A percentile compares a stretch with the other conserved stretches of the same genome.
phyloP scores from a whole-genome alignment of 2,888 invertebrate species.

The Eilema sororculum region DNA sequence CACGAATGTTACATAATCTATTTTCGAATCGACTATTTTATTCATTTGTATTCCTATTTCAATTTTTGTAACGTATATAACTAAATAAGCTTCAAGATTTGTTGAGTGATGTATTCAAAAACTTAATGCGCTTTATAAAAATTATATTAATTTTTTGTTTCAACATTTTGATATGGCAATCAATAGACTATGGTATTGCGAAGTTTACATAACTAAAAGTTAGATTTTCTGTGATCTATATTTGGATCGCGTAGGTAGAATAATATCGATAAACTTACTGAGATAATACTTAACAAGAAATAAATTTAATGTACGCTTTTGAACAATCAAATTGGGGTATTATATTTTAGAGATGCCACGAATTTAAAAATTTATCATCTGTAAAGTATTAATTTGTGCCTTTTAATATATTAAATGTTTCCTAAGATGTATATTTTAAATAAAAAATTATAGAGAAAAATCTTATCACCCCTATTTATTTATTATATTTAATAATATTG shows the following conservation, averaged over 20 bases:
- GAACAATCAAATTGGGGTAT: not conserved
- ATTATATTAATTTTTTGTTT: not conserved
- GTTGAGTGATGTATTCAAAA: not conserved
- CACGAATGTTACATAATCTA: no score
- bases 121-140: not conserved
- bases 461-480: no score
- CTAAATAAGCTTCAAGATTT: no score
- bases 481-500: no score
- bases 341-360: not conserved
- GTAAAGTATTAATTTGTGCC: not conserved
- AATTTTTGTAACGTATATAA: not conserved
- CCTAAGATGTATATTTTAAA: not conserved
- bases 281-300: not conserved
- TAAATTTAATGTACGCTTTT: not conserved
- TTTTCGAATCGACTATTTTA: not conserved
- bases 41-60: not conserved
- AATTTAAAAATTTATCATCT: not conserved
- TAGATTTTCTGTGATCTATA: not conserved
- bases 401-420: not conserved
- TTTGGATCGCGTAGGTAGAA: not conserved
- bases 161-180: not conserved
- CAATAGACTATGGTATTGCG: not conserved
- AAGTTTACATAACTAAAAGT: not conserved
- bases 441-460: no score
- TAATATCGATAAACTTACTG: not conserved